phyloP scores from a whole-genome alignment of 1,140 invertebrate species.

The Psix sp. region DNA sequence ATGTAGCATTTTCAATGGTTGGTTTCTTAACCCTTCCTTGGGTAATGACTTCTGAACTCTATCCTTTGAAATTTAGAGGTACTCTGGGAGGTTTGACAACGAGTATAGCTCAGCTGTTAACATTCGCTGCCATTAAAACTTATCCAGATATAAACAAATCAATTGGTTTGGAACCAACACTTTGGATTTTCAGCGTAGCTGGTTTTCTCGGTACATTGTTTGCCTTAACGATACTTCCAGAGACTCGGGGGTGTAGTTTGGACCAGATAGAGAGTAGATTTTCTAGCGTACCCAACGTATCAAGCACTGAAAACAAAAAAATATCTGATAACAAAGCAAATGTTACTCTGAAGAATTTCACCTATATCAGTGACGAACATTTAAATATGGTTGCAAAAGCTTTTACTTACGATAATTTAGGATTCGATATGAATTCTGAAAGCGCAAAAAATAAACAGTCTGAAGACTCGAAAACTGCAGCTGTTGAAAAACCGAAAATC shows the following conservation, averaged over 20 bases:
- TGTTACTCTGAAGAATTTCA: conserved; percentile 64
- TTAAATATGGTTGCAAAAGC: conserved; percentile 47
- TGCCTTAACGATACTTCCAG: conserved; percentile 84
- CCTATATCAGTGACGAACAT: conserved; percentile 62
- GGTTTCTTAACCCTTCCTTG: conserved; percentile 85
- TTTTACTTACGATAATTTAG: conserved; percentile 67
- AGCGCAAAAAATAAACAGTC: conserved; percentile 39
- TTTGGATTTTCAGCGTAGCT: conserved; percentile 86
- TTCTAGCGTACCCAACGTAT: conserved; percentile 57
- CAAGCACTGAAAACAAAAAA: conserved; percentile 12
- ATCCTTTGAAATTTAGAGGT: conserved; percentile 82
- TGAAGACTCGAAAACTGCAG: not conserved
- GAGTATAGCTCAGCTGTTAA: conserved; percentile 83
- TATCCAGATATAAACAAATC: conserved; percentile 80
- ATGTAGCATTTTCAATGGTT: conserved; percentile 85
- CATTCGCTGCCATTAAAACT: conserved; percentile 83
- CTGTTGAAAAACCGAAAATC: conserved; percentile 20
- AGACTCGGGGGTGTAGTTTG: conserved; percentile 88
- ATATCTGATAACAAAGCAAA: conserved; percentile 52
- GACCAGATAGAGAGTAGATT: conserved; percentile 85
- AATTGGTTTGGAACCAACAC: conserved; percentile 82
- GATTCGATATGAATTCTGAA: conserved; percentile 60
- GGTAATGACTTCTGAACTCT: conserved; percentile 87
- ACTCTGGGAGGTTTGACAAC: conserved; percentile 83
- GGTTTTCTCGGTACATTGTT: conserved; percentile 80